Conservation (phyloP, 2,888 invertebrate species). For the Camponotus fellah region DNA sequence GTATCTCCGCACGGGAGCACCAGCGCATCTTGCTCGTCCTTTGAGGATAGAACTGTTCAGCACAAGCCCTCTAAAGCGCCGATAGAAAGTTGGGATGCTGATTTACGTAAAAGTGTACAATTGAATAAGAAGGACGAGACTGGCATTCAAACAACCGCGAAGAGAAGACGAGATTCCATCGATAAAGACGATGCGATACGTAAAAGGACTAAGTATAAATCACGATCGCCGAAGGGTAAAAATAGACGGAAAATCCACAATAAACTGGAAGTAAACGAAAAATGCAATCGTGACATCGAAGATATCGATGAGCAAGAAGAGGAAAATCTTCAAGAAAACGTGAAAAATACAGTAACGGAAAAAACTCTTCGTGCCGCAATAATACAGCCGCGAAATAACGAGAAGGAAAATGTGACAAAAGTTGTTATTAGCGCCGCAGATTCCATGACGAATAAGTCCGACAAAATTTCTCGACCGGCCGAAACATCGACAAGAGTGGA, state of each 20-base stretch:
- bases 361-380: not conserved
- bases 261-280: not conserved
- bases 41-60: not conserved
- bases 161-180: not conserved
- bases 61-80: conserved; percentile 1
- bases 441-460: not conserved
- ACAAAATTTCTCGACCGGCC: not conserved
- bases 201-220: conserved; percentile 49
- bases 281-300: not conserved
- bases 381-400: not conserved
- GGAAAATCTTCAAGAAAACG: not conserved
- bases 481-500: not conserved
- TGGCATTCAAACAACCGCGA: not conserved
- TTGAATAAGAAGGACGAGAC: not conserved
- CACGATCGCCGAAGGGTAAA: conserved; percentile 12
- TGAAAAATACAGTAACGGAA: not conserved
- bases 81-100: conserved; percentile 82
- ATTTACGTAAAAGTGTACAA: conserved; percentile 77
- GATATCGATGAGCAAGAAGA: not conserved
- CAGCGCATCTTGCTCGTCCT: conserved; percentile 6
- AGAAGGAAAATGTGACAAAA: not conserved
- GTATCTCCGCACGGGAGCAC: conserved; percentile 70
- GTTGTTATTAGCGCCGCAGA: not conserved
- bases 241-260: not conserved
- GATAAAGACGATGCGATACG: not conserved